A percentile compares a stretch with the other conserved stretches of the same genome.
These are phyloP conservation scores for Brachionichthys hirsutus DNA, from an alignment of 2,113 vertebrate genomes.

Conservation along the genomic window DNA sequence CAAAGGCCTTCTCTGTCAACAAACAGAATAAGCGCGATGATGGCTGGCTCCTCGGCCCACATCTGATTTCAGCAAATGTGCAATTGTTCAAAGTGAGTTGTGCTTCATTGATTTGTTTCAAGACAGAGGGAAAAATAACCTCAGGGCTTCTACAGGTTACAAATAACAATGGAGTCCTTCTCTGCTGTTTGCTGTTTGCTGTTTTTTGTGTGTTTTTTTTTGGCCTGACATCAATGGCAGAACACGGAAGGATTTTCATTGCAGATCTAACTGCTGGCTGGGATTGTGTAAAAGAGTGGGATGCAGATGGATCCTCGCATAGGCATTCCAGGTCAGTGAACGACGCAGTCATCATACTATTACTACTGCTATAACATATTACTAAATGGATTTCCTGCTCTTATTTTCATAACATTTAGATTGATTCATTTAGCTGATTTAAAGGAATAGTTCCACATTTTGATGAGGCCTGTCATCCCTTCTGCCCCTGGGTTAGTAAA, in stretches of 20 bases:
- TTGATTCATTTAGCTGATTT: neutral
- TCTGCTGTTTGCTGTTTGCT: constrained; percentile 48
- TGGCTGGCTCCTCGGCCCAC: constrained; percentile 62
- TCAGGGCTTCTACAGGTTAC: constrained; percentile 70
- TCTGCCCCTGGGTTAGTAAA: no score
- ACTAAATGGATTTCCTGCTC: neutral
- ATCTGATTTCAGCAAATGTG: constrained; percentile 74
- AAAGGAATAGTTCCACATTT: neutral
- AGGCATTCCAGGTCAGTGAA: neutral
- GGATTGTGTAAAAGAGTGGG: constrained; percentile 15
- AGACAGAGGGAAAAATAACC: constrained; percentile 74
- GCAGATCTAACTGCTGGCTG: constrained; percentile 23
- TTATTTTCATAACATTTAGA: neutral
- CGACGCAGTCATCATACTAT: neutral
- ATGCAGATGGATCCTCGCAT: neutral
- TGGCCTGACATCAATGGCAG: constrained; percentile 51
- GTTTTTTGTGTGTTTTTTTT: constrained; percentile 12
- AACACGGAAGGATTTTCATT: constrained; percentile 52
- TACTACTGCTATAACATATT: neutral
- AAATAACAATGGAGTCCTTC: constrained; percentile 76
- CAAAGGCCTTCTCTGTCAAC: constrained; percentile 67
- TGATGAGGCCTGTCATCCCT: no score
- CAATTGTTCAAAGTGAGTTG: constrained; percentile 75
- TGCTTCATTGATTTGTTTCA: constrained; percentile 78
- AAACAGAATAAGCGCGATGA: constrained; percentile 61